Evolutionary conservation across 2,888 invertebrate species (phyloP).

Genomic region (Eumacrocentrus americanus): DNA sequence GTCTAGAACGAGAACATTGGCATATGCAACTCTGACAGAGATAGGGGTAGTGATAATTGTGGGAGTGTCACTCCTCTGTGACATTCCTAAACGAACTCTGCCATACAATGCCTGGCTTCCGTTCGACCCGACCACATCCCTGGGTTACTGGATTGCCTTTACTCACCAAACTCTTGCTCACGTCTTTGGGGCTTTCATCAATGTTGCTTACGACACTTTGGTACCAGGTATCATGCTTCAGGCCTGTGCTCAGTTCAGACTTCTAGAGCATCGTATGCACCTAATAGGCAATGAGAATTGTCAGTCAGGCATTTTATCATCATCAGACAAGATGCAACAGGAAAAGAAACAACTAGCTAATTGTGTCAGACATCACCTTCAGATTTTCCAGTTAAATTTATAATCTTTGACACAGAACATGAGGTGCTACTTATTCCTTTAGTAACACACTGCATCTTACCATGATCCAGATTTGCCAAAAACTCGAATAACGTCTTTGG

Average conservation of each 20-base stretch:
- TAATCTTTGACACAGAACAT: neutral
- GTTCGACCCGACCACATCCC: neutral
- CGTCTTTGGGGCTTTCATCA: neutral
- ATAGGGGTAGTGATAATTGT: neutral
- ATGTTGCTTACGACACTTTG: neutral
- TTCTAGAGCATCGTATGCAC: neutral
- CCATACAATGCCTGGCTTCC: constrained; percentile 7
- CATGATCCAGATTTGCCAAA: constrained; percentile 21
- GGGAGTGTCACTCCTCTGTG: neutral
- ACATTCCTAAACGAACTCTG: constrained; percentile 6
- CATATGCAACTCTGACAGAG: neutral
- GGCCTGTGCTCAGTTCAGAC: neutral
- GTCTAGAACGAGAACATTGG: neutral
- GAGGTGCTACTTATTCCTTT: too few relatives aligned
- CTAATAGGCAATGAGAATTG: neutral
- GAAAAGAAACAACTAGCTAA: neutral
- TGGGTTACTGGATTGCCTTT: constrained; percentile 6
- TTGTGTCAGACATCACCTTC: neutral
- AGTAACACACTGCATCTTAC: neutral
- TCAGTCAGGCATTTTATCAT: neutral
- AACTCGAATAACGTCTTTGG: constrained; percentile 27
- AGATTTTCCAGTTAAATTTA: constrained; percentile 5
- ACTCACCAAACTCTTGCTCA: neutral
- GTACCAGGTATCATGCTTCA: neutral
- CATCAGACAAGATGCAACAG: neutral